These are phyloP conservation scores for Procambarus virginalis DNA, from an alignment of 1,140 invertebrate species.

Conservation along the genomic window DNA sequence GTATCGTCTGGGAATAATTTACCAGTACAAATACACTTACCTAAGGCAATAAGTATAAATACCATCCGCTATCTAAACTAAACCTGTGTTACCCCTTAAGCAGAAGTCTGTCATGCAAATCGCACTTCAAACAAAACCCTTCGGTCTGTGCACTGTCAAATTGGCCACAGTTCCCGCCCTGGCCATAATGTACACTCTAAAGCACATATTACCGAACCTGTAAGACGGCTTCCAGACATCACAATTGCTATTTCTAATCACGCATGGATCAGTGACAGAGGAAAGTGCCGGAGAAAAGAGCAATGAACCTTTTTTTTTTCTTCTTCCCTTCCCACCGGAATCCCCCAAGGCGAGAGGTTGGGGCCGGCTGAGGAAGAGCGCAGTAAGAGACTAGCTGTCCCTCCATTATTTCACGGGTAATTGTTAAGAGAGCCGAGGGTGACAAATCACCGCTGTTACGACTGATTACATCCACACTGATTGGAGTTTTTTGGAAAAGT, in stretches of 20 bases:
- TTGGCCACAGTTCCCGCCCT: not conserved
- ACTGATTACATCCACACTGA: slow-evolving; percentile 5
- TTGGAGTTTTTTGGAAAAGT: not conserved
- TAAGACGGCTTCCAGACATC: not conserved
- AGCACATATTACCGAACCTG: not conserved
- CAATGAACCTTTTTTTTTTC: slow-evolving; percentile 21
- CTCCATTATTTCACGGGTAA: slow-evolving; percentile 13
- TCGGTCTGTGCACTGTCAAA: not conserved
- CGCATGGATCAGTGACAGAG: slow-evolving; percentile 1
- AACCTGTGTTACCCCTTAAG: not conserved
- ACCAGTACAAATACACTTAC: no score
- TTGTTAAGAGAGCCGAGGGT: not conserved
- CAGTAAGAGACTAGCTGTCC: not conserved
- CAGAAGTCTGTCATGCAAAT: not conserved
- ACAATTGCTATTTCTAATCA: slow-evolving; percentile 2
- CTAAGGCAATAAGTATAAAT: not conserved
- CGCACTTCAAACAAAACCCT: not conserved
- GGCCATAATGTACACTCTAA: not conserved
- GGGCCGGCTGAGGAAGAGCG: not conserved
- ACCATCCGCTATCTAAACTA: not conserved
- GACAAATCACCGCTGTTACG: not conserved
- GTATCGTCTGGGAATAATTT: no score
- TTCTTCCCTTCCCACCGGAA: slow-evolving; percentile 14
- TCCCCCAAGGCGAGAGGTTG: slow-evolving; percentile 5
- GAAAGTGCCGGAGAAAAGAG: slow-evolving; percentile 6